Conservation (phyloP, 2,113 vertebrate species). For the Catharus bicknelli region DNA sequence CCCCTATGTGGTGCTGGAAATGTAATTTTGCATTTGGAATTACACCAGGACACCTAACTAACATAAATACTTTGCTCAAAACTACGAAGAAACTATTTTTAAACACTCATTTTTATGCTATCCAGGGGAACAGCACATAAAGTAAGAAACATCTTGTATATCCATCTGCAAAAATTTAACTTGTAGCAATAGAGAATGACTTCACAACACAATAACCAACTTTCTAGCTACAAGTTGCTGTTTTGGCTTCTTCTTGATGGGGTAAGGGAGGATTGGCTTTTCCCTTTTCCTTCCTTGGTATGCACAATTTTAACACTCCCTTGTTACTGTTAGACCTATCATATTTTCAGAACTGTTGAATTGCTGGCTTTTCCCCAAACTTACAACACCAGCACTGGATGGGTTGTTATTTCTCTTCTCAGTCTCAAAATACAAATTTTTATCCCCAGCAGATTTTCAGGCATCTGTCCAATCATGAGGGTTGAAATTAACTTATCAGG, state of each 20-base stretch:
- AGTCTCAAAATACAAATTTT: neutral
- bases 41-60: conserved; percentile 1
- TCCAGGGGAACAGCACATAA: conserved; percentile 1
- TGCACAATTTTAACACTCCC: neutral
- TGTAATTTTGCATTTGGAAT: conserved; percentile 11
- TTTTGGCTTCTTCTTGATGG: neutral
- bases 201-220: neutral
- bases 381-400: neutral
- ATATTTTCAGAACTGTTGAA: neutral
- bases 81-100: neutral
- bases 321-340: neutral
- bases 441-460: neutral
- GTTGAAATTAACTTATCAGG: neutral
- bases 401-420: neutral
- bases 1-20: neutral
- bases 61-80: neutral
- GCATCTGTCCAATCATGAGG: neutral
- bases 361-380: neutral
- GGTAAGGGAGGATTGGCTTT: neutral
- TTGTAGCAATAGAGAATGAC: neutral
- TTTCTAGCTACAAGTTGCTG: neutral
- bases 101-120: neutral
- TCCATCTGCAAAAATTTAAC: neutral
- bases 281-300: neutral
- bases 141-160: neutral